Evolutionary conservation across 1,140 invertebrate species (phyloP).

Genomic region (Mesaphorura yosii): DNA sequence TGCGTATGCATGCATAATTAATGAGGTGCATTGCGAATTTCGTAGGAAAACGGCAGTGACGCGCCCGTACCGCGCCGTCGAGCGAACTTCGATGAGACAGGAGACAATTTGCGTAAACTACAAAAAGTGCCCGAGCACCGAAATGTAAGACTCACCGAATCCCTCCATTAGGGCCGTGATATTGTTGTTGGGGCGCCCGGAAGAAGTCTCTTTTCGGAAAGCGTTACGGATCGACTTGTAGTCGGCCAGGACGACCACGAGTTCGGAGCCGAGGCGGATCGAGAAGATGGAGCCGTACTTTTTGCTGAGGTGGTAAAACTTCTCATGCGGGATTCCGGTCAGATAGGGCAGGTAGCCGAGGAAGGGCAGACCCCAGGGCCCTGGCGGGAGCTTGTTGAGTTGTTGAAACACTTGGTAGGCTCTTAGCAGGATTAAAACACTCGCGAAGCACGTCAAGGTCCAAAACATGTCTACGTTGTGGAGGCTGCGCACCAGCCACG

Average conservation of each 20-base stretch:
- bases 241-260: slow-evolving; percentile 73
- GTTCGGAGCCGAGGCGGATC: slow-evolving; percentile 61
- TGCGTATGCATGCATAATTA: no score
- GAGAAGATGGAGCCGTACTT: slow-evolving; percentile 71
- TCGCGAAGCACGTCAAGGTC: slow-evolving; percentile 8
- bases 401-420: slow-evolving; percentile 11
- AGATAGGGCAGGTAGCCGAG: slow-evolving; percentile 70
- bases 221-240: slow-evolving; percentile 68
- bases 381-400: slow-evolving; percentile 52
- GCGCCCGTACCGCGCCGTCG: no score
- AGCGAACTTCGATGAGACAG: no score
- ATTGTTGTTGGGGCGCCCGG: slow-evolving; percentile 66
- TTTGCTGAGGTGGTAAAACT: slow-evolving; percentile 57
- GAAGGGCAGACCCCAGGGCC: slow-evolving; percentile 70
- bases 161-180: slow-evolving; percentile 75
- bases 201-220: slow-evolving; percentile 71
- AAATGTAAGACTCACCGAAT: slow-evolving; percentile 57
- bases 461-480: slow-evolving; percentile 10
- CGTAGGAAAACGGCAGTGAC: no score
- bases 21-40: no score
- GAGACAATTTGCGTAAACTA: no score
- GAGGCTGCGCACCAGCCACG: slow-evolving; percentile 1
- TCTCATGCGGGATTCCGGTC: slow-evolving; percentile 60
- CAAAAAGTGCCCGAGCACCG: no score
- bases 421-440: slow-evolving; percentile 14